Percentiles rank a stretch among this genome's conserved stretches.
phyloP scores from a whole-genome alignment of 2,113 vertebrate genomes.

The Microtus pennsylvanicus region DNA sequence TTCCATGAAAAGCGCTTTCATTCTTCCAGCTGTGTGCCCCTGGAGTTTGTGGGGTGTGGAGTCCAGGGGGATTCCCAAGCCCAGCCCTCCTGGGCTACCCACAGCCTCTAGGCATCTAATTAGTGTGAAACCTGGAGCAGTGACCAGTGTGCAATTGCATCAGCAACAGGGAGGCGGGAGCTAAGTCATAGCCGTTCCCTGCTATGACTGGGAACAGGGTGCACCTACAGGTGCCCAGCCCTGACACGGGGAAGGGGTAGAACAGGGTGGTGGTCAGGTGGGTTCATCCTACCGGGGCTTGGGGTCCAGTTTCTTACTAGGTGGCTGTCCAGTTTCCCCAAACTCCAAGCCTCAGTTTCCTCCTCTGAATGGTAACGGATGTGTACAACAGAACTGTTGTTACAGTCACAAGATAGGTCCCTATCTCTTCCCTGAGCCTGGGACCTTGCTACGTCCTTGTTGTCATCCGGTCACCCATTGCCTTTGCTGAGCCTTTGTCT shows the following conservation, averaged over 20 bases:
- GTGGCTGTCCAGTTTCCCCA: background rate
- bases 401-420: background rate
- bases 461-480: too few relatives aligned
- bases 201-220: background rate
- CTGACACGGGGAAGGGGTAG: background rate
- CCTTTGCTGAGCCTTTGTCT: too few relatives aligned
- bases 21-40: slow-evolving; percentile 74
- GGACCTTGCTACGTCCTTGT: background rate
- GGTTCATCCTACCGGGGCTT: background rate
- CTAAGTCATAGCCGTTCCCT: background rate
- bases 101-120: background rate
- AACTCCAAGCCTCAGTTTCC: background rate
- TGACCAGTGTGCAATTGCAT: background rate
- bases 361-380: background rate
- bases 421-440: background rate
- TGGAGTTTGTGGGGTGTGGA: slow-evolving; percentile 15
- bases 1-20: slow-evolving; percentile 83
- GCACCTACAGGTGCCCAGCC: background rate
- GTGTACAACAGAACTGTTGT: background rate
- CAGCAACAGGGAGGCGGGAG: background rate
- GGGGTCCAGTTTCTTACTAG: background rate
- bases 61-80: slow-evolving; percentile 56
- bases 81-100: slow-evolving; percentile 28
- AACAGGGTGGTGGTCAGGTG: background rate
- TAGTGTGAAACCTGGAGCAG: background rate